A percentile compares a stretch with the other conserved stretches of the same genome.
These are phyloP conservation scores for Pyxicephalus adspersus DNA, from an alignment of 2,113 vertebrate species.

Conservation along the genomic window DNA sequence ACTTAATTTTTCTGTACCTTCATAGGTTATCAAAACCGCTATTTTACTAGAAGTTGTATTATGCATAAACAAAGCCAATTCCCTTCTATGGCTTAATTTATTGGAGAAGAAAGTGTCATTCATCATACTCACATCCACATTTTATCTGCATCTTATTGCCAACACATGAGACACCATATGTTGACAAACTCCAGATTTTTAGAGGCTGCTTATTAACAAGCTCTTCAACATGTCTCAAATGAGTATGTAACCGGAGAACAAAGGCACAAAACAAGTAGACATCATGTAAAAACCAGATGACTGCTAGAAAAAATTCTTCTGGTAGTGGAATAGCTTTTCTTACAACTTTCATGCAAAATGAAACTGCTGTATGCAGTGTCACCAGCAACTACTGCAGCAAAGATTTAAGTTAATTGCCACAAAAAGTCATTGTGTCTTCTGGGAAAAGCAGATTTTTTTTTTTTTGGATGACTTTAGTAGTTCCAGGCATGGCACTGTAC, in stretches of 20 bases:
- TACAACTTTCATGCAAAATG: not conserved
- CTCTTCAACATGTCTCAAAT: conserved; percentile 9
- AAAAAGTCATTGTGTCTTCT: conserved; percentile 26
- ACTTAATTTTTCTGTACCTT: no score
- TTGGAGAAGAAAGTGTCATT: not conserved
- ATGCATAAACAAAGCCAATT: conserved; percentile 3
- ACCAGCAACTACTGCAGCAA: not conserved
- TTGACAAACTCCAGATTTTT: conserved; percentile 14
- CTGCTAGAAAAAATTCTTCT: conserved; percentile 16
- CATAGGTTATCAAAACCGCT: no score
- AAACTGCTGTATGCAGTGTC: not conserved
- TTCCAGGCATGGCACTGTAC: conserved; percentile 7
- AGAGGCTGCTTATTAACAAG: not conserved
- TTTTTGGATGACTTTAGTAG: conserved; percentile 16
- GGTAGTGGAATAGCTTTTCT: not conserved
- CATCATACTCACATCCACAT: conserved; percentile 12
- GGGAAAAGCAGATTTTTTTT: conserved; percentile 22
- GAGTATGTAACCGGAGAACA: not conserved
- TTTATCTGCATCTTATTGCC: conserved; percentile 11
- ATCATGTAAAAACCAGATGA: conserved; percentile 26
- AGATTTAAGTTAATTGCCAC: conserved; percentile 24
- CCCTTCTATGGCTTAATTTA: conserved; percentile 1
- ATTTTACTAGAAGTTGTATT: not conserved
- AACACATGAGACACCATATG: conserved; percentile 17
- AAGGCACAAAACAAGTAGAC: not conserved